Conservation (phyloP, 1,140 invertebrate species). For the Stenopsyche tienmushanensis region DNA sequence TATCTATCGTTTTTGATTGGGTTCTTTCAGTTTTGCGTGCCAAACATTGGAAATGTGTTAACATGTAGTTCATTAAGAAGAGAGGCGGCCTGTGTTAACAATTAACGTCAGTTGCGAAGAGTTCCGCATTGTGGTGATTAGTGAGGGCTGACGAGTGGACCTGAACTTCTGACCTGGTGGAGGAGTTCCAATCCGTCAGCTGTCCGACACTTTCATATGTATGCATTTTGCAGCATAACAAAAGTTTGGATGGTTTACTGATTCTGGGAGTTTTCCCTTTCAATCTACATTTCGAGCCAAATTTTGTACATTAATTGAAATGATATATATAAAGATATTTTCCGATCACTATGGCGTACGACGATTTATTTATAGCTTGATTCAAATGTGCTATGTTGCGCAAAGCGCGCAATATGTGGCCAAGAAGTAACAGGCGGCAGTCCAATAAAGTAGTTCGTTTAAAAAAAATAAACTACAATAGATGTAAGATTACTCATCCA, state of each 20-base stretch:
- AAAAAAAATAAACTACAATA: conserved; percentile 7
- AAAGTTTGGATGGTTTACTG: background rate
- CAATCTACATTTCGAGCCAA: no score
- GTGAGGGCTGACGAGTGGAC: conserved; percentile 14
- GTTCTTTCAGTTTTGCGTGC: no score
- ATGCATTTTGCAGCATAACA: background rate
- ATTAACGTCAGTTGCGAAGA: conserved; percentile 12
- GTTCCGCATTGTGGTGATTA: conserved; percentile 24
- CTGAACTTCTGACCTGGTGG: background rate
- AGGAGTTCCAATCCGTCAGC: conserved; percentile 14
- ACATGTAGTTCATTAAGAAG: background rate
- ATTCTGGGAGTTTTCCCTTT: no score
- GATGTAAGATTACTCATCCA: conserved; percentile 10
- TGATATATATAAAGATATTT: background rate
- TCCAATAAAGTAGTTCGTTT: no score
- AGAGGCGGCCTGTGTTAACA: conserved; percentile 10
- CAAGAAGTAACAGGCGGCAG: no score
- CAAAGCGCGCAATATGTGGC: no score
- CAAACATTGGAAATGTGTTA: background rate
- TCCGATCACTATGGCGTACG: no score
- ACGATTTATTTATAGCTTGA: no score
- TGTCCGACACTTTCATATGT: conserved; percentile 17
- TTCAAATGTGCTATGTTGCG: no score
- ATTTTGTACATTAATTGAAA: background rate
- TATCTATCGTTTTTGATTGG: no score